A percentile compares a stretch with the other conserved stretches of the same genome.
Conservation (phyloP, 1,140 invertebrate species). For the Drosophila aff. region DNA sequence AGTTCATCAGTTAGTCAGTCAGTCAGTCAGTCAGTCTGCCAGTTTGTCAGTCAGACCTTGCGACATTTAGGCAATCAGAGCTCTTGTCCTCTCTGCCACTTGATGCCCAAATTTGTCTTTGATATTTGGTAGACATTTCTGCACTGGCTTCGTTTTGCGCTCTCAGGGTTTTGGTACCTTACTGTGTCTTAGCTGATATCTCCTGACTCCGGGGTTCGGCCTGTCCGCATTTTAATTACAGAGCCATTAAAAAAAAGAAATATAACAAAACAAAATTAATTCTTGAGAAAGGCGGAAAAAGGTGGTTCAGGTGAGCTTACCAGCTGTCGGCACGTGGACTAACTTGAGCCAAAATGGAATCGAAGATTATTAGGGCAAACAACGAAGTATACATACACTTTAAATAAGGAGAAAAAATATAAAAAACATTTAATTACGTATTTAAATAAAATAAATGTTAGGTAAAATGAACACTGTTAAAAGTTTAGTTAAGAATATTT, state of each 20-base stretch:
- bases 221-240: conserved; percentile 74
- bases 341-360: conserved; percentile 39
- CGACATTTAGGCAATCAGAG: conserved; percentile 56
- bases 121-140: conserved; percentile 38
- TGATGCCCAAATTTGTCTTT: conserved; percentile 48
- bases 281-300: conserved; percentile 28
- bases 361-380: not conserved
- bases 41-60: conserved; percentile 31
- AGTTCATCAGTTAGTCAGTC: conserved; percentile 55
- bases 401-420: no score
- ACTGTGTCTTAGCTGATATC: not conserved
- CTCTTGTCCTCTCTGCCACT: conserved; percentile 26
- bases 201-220: not conserved
- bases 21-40: conserved; percentile 22
- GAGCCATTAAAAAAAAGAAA: conserved; percentile 56
- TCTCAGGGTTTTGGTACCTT: not conserved
- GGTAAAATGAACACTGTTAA: rapidly evolving
- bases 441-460: no score
- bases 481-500: not conserved
- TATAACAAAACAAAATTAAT: conserved; percentile 62
- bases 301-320: conserved; percentile 36
- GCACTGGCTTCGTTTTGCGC: conserved; percentile 9
- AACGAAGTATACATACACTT: conserved; percentile 23
- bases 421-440: not conserved
- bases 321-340: conserved; percentile 68